phyloP scores from a whole-genome alignment of 2,113 vertebrate species.

The Elaphurus davidianus region DNA sequence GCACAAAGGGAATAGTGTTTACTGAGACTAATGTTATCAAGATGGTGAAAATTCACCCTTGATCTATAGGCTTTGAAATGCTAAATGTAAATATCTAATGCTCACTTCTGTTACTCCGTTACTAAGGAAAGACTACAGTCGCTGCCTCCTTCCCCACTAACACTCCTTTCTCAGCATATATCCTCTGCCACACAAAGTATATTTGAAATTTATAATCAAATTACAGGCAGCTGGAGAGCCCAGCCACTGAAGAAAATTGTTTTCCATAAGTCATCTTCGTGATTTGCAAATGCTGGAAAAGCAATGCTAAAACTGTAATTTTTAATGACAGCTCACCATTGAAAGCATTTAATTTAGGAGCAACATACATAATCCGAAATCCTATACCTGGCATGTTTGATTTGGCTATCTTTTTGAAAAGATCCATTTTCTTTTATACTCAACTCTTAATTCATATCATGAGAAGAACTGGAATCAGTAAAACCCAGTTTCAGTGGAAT shows the following conservation, averaged over 20 bases:
- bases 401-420: constrained; percentile 4
- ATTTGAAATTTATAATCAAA: constrained; percentile 62
- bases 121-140: background rate
- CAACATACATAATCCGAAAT: background rate
- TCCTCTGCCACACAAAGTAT: background rate
- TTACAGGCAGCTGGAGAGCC: constrained; percentile 47
- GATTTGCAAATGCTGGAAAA: constrained; percentile 36
- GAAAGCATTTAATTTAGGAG: constrained; percentile 29
- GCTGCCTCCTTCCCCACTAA: background rate
- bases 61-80: constrained; percentile 30
- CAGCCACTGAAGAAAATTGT: constrained; percentile 52
- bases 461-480: constrained; percentile 33
- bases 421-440: background rate
- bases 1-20: constrained; percentile 37
- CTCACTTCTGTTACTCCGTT: constrained; percentile 30
- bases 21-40: constrained; percentile 30
- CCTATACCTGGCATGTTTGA: background rate
- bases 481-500: constrained; percentile 28
- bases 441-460: background rate
- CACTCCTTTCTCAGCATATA: background rate
- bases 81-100: constrained; percentile 27
- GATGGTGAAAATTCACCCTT: constrained; percentile 56
- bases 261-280: constrained; percentile 55
- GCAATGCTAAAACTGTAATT: constrained; percentile 15
- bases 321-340: constrained; percentile 34